A percentile compares a stretch with the other conserved stretches of the same genome.
Conservation (phyloP, 2,888 invertebrate genomes). For the Poecilobothrus nobilitatus region DNA sequence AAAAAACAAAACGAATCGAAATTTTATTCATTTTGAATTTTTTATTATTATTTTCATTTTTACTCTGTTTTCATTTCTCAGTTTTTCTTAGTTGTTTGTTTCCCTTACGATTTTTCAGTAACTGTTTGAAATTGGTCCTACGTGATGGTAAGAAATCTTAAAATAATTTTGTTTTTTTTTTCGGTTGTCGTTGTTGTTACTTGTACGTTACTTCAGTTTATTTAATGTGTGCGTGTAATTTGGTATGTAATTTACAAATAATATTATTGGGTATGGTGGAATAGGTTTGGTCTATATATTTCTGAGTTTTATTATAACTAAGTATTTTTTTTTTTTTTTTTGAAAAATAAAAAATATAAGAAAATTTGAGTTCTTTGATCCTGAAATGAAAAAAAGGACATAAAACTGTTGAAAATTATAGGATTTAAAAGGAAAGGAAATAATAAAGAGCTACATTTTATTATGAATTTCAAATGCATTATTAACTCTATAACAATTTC, state of each 20-base stretch:
- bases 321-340: too few relatives aligned
- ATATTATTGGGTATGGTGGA: too few relatives aligned
- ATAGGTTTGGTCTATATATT: too few relatives aligned
- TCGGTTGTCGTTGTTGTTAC: background rate
- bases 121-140: slow-evolving; percentile 2
- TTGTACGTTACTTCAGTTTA: background rate
- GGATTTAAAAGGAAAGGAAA: too few relatives aligned
- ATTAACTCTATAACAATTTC: too few relatives aligned
- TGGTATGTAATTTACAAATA: background rate
- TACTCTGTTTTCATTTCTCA: background rate
- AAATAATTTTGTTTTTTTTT: background rate
- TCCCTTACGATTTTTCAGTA: background rate
- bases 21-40: background rate
- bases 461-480: too few relatives aligned
- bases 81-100: background rate
- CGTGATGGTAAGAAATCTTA: background rate
- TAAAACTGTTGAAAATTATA: too few relatives aligned
- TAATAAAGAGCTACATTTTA: too few relatives aligned
- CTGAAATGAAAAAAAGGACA: too few relatives aligned
- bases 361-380: too few relatives aligned
- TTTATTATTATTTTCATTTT: background rate
- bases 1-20: background rate
- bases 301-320: too few relatives aligned
- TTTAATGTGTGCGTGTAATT: background rate
- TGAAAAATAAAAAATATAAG: too few relatives aligned